Evolutionary conservation across 2,888 invertebrate species (phyloP), one percentile per base, ranked within the genome.

Genomic region (Oscheius sp.): DNA sequence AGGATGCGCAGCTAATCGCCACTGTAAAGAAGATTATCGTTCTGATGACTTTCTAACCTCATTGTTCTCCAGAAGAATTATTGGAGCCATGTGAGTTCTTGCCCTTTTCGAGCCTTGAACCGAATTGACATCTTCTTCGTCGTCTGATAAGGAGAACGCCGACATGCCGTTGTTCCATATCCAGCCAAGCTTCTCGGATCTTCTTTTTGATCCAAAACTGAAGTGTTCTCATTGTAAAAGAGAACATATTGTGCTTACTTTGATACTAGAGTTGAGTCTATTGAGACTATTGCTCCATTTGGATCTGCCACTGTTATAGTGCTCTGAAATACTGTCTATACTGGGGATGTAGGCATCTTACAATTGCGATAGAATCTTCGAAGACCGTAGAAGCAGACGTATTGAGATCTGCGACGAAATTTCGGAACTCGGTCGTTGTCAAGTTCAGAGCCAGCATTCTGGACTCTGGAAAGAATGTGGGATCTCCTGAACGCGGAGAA

Each of bases 91-190:
- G 1, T 32, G n/a, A 4, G 74, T 48, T 42, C 74, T 3, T 0
- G 74, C 68, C n/a, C 59, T 37, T 10, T 74, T 74, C 1, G 66
- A 57, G 2, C 68, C 74, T 48, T 74, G 59, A 50, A 74, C 68
- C 21, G 63, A 62, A 21, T 73, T 73, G 21, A 57, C n/a, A 29
- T 74, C 74, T 7, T 68, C 74, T 11, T 48, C 59, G 11, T 68
- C 68, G 13, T 74, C 74, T 37, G 42, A n/a, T 11, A 62, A 21
- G 2, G 76, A 65, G 62, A 83, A 83, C 5, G 79, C 76, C 1
- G 76, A 73, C 74, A 83, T 78, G 7, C 78, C 79, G 53, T 83
- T 82, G 66, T 83, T 83, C 83, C 83, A 83, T 29, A 80, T 74
- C 51, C 80, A 82, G 21, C 83, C 83, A 42, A 79, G 62, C 2